Percentiles rank a stretch among this genome's conserved stretches.
Evolutionary conservation across 2,888 invertebrate genomes (phyloP).

Genomic region (Conomelus anceps): DNA sequence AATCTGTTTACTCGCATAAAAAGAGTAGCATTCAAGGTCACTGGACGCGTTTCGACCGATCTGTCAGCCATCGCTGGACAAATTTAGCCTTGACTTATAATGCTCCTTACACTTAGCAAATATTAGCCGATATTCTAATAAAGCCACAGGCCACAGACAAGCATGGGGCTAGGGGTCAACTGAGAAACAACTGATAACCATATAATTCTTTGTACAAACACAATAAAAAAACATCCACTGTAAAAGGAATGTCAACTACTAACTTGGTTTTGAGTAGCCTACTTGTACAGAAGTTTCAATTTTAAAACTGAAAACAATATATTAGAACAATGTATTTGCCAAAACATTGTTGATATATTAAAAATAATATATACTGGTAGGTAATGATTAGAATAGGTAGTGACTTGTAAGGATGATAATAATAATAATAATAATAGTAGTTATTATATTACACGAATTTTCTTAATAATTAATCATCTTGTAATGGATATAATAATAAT

Average conservation of each 20-base stretch:
- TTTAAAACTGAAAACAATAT: neutral
- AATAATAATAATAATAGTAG: neutral
- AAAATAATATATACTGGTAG: neutral
- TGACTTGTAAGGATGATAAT: neutral
- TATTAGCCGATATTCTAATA: neutral
- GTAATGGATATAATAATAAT: neutral
- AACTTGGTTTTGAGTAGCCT: conserved; percentile 18
- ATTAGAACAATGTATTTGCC: neutral
- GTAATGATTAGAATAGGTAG: neutral
- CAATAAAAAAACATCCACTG: neutral
- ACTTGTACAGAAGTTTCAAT: conserved; percentile 16
- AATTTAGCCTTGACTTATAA: neutral
- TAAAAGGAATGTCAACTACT: conserved; percentile 10
- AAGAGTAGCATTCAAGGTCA: neutral
- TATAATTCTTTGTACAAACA: conserved; percentile 26
- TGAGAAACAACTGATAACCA: conserved; percentile 24
- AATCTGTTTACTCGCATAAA: neutral
- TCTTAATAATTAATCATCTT: neutral
- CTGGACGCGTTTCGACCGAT: neutral
- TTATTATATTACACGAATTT: neutral
- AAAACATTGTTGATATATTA: neutral
- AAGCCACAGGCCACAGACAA: neutral
- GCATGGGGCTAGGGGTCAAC: neutral
- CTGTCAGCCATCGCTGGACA: neutral
- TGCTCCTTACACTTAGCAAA: neutral